phyloP scores from a whole-genome alignment of 2,113 vertebrate genomes.

The Etheostoma cragini region DNA sequence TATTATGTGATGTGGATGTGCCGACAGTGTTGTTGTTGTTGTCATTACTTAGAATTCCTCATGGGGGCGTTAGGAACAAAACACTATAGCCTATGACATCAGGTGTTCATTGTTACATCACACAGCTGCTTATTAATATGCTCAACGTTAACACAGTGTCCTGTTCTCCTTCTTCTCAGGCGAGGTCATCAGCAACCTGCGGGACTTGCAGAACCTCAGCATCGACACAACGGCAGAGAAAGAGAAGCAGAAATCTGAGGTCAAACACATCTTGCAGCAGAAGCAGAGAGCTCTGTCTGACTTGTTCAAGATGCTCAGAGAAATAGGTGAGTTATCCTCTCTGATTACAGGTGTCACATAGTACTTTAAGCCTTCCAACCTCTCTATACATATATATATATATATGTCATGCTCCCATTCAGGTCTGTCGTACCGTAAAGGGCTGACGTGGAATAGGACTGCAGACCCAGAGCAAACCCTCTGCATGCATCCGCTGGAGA shows the following conservation, averaged over 20 bases:
- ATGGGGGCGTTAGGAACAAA: too few relatives aligned
- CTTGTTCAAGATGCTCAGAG: constrained; percentile 93
- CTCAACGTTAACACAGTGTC: neutral
- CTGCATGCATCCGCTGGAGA: constrained; percentile 88
- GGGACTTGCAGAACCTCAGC: constrained; percentile 88
- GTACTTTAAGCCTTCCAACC: neutral
- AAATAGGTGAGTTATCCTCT: constrained; percentile 65
- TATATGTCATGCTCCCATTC: neutral
- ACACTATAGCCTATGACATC: too few relatives aligned
- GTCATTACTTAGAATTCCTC: too few relatives aligned
- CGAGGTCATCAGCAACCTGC: constrained; percentile 88
- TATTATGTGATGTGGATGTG: too few relatives aligned
- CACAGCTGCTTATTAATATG: neutral
- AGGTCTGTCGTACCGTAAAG: constrained; percentile 97
- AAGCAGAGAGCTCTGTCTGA: constrained; percentile 95
- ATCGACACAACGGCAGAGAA: constrained; percentile 88
- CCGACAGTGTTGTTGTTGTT: too few relatives aligned
- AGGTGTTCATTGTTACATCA: neutral
- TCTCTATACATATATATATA: neutral
- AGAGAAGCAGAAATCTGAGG: constrained; percentile 91
- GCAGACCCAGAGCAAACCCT: constrained; percentile 84
- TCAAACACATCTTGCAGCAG: constrained; percentile 95
- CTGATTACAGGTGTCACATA: neutral
- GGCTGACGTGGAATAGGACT: constrained; percentile 88
- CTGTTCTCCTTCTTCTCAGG: constrained; percentile 74